Base-by-base conservation (phyloP, 2,797 vertebrate genomes). In the Geotrypetes seraphini region DNA sequence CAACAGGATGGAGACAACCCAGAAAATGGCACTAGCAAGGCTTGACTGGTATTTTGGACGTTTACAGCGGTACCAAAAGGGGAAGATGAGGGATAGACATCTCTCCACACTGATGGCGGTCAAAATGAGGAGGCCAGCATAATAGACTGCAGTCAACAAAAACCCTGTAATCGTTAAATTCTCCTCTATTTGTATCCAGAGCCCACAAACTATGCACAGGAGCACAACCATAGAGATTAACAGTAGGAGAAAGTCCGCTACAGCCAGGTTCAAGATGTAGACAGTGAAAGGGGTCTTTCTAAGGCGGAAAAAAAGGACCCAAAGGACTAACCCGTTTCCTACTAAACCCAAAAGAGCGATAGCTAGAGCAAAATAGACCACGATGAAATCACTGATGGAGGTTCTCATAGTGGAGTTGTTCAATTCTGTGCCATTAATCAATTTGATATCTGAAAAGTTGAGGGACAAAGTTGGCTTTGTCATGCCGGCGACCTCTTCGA, bases 221-320 rank as follows among this genome's bases (percentile, higher is more conserved):
- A 57, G 7, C 3, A 33, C 10, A 16, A 53, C 28, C 19, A 37
- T 6, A 4, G 14, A 28, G 3, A 44, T 40, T 5, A 44, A 27
- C 22, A 53, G 15, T 12, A 63, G 49, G 22, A 60, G 40, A 16
- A 64, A 39, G 30, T 57, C 53, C 5, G 57, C 63, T 7, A 25
- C 1, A 17, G 50, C 35, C 2, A 63, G 36, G 18, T 61, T 46
- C 2, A 60, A 41, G 10, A 51, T 28, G 18, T 60, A 62, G 10
- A 61, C 37, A 1, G 40, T 64, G 20, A 59, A 61, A 4, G 39
- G 47, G n/a, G 44, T 60, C 36, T 27, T 59, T 18, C 40, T 43
- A 21, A 55, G 7, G 1, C 10, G 36, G 27, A 44, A 48, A 16
- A 36, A 8, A 12, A 66, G 47, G 32, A 57, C 33, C 26, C 38